Evolutionary conservation across 2,888 invertebrate species (phyloP), one percentile per base, ranked within the genome.

Genomic region (Hydropsyche betteni): DNA sequence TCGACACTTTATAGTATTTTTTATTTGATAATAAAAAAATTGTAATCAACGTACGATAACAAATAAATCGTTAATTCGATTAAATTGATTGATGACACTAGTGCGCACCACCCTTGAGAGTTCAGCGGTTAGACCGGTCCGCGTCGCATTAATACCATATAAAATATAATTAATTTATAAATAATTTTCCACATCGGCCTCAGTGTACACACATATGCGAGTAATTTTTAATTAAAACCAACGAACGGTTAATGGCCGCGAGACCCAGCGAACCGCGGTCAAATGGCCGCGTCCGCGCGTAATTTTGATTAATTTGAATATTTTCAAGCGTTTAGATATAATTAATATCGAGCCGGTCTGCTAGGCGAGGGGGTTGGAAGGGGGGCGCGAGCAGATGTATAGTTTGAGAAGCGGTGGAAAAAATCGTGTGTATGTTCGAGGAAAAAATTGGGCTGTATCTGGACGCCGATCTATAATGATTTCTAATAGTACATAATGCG

Each of bases 271-370:
- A 16, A 74, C 55, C 74, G 73, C 55, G 58, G 53, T 51, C 74
- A 61, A 72, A 76, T 76, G 76, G 76, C 69, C 68, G 74, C 68
- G 64, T 64, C 76, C 58, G 51, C 38, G 74, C 69, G 69, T 77
- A 77, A 78, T 78, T 78, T 76, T 78, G 78, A 78, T 78, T 78
- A 76, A 76, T 78, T 76, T 78, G 78, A 78, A 78, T 78, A 78
- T 76, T 76, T 78, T 75, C 58, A 69, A 75, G 76, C 73, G 76
- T 78, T 78, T 78, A 78, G 76, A 78, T 73, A 70, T 73, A 75
- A 78, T 78, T 78, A 78, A 76, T 70, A 72, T 72, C 14, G 14
- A 24, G 33, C 61, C 10, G 16, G 61, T 8, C 34, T 44, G 0
- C 6, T 6, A 58, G 53, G 34, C 2, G 44, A 36, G 70, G 24